These are phyloP conservation scores for Chaetura pelagica DNA, from an alignment of 2,113 vertebrate genomes.

Conservation along the genomic window DNA sequence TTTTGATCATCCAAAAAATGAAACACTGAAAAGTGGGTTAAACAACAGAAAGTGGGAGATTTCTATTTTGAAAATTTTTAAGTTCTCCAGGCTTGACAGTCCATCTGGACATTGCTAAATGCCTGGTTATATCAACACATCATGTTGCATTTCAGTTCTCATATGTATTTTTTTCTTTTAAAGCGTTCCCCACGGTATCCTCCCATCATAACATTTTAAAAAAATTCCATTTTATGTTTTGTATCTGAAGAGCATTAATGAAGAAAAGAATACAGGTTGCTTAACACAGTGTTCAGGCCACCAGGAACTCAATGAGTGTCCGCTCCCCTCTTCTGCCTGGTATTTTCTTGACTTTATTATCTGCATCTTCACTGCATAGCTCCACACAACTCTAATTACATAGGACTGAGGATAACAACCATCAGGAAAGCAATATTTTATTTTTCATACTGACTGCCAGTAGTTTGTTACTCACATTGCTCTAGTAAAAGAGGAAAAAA, in stretches of 20 bases:
- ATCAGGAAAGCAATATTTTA: conserved; percentile 22
- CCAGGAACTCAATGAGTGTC: neutral
- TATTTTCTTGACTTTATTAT: neutral
- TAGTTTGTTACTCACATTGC: neutral
- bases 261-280: neutral
- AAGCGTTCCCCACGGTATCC: neutral
- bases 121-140: neutral
- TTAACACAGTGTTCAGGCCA: neutral
- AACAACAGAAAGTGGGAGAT: neutral
- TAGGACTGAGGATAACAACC: neutral
- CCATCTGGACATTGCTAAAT: neutral
- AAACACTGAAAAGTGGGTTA: neutral
- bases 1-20: neutral
- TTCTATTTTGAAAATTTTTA: neutral
- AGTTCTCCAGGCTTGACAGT: conserved; percentile 14
- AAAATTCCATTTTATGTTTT: neutral
- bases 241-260: neutral
- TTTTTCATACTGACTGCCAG: conserved; percentile 29
- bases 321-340: neutral
- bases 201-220: neutral
- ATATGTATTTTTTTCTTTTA: neutral
- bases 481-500: neutral
- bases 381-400: conserved; percentile 30
- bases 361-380: neutral
- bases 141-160: neutral